These are phyloP conservation scores for Recurvirostra avosetta DNA, from an alignment of 2,113 vertebrate genomes.

Conservation along the genomic window DNA sequence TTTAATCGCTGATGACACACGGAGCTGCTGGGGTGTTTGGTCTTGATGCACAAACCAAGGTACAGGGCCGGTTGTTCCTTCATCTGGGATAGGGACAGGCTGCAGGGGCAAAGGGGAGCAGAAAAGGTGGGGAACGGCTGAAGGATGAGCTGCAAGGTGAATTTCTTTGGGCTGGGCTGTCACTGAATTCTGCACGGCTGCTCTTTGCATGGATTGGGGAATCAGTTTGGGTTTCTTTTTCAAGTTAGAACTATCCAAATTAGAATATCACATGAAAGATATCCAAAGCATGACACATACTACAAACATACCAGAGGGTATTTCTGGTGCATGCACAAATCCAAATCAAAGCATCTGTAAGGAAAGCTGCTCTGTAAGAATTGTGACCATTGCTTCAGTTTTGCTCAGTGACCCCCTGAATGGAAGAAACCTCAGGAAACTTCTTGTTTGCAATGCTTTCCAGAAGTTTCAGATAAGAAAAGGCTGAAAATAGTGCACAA, in stretches of 20 bases:
- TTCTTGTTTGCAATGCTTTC: neutral
- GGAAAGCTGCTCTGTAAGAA: neutral
- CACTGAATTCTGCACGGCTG: neutral
- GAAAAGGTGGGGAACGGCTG: neutral
- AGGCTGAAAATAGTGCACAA: neutral
- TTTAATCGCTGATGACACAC: neutral
- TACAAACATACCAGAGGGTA: accelerated
- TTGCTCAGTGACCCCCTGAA: neutral
- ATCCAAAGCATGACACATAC: neutral
- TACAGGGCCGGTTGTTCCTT: neutral
- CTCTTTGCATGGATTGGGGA: neutral
- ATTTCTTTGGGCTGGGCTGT: neutral
- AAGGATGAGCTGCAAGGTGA: neutral
- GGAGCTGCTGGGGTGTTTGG: neutral
- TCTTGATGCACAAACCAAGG: neutral
- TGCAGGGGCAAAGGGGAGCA: neutral
- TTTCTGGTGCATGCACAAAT: neutral
- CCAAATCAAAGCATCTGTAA: neutral
- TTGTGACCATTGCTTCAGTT: neutral
- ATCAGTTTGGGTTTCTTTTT: neutral
- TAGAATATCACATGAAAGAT: neutral
- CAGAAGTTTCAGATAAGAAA: neutral
- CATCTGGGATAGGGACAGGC: neutral
- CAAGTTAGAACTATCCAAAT: neutral
- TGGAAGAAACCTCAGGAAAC: neutral